Base-by-base conservation (phyloP, 2,888 invertebrate genomes). In the Parasteatoda lunata region DNA sequence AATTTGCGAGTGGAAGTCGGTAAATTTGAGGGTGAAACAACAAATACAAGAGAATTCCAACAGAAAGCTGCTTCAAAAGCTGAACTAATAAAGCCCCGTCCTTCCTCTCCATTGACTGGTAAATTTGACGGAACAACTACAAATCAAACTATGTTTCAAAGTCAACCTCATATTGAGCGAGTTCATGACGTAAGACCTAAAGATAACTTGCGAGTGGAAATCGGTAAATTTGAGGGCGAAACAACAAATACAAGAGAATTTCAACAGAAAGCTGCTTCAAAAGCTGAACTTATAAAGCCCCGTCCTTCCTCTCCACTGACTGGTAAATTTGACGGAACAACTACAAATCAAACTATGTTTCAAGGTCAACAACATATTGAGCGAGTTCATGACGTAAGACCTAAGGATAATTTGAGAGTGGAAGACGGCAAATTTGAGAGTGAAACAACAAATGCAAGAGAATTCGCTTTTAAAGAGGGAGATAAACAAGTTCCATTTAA, bases 121-220 rank as follows among this genome's bases (percentile, higher is more conserved):
- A 79, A 83, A n/a, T 83, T 88, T 54, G 78, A 68, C 45, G 83
- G 54, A 9, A 88, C 79, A n/a, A 84, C 88, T 15, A 88, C 88
- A n/a, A 88, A 79, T 59, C 70, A 79, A 72, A 66, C 11, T 11
- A 80, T 80, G 80, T 88, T 79, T 76, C 64, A 79, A 13, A 73
- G 54, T 64, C 66, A 66, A 45, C 77, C 52, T 4, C 64, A 70
- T 30, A 5, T 30, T 5, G 84, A 84, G 5, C 76, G 70, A 59
- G 77, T 86, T 51, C 86, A 81, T 15, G 81, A 86, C 51, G 77
- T 86, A 4, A 71, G 83, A 75, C 88, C 83, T 52, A 76, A 72
- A 75, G 88, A 84, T 70, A 84, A 84, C 13, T 48, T 88, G 30
- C 47, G 52, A 52, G 54, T 83, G 9, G 69, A 83, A 52, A 54